These are phyloP conservation scores for Kryptolebias ocellatus DNA, from an alignment of 2,797 vertebrate species.

Conservation along the genomic window DNA sequence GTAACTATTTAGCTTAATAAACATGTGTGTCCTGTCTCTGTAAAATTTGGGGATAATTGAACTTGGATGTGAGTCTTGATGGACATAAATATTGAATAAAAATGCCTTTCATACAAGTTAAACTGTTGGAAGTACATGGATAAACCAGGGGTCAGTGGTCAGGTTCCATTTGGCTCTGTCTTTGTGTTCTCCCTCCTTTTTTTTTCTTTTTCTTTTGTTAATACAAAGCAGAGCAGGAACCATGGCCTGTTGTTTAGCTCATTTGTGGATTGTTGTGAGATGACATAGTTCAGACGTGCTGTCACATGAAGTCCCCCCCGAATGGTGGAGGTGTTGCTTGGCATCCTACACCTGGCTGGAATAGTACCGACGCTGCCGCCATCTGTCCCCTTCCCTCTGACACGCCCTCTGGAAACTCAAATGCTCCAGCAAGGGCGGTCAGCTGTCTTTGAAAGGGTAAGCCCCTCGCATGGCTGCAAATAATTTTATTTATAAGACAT, in stretches of 20 bases:
- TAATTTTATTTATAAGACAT: constrained; percentile 15
- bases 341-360: constrained; percentile 72
- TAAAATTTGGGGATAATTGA: not conserved
- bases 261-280: constrained; percentile 67
- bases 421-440: constrained; percentile 42
- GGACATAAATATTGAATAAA: constrained; percentile 41
- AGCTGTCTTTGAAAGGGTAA: constrained; percentile 26
- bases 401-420: constrained; percentile 44
- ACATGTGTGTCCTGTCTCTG: too few relatives aligned
- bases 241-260: constrained; percentile 54
- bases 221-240: constrained; percentile 38
- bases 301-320: constrained; percentile 57
- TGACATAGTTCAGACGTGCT: constrained; percentile 60
- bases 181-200: constrained; percentile 8
- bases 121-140: constrained; percentile 48
- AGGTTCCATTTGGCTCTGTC: constrained; percentile 46
- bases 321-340: constrained; percentile 66
- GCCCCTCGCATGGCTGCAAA: constrained; percentile 31
- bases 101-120: constrained; percentile 51
- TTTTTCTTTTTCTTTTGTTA: constrained; percentile 19
- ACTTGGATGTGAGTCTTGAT: constrained; percentile 13
- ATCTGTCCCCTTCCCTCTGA: constrained; percentile 68
- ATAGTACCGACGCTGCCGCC: constrained; percentile 63
- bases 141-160: constrained; percentile 61
- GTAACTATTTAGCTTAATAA: constrained; percentile 43